A percentile compares a stretch with the other conserved stretches of the same genome.
Evolutionary conservation across 2,113 vertebrate species (phyloP).

Genomic region (Megaleporinus macrocephalus): DNA sequence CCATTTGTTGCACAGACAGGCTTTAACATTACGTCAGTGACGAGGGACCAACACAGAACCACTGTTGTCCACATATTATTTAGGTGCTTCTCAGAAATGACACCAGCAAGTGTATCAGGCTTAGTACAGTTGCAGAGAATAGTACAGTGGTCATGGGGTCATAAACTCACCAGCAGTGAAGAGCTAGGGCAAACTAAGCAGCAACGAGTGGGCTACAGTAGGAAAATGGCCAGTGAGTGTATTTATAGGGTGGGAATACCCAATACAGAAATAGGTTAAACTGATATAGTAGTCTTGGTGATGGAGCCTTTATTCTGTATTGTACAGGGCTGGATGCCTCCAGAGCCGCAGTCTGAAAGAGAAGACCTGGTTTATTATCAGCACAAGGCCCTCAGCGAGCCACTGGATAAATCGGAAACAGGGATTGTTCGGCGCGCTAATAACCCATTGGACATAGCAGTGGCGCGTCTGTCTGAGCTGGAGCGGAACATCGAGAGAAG

Average conservation of each 20-base stretch:
- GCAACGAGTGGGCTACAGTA: no score
- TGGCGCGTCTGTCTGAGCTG: conserved; percentile 89
- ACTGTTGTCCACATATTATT: no score
- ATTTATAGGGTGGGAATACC: not conserved
- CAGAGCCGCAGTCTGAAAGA: conserved; percentile 85
- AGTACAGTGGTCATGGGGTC: no score
- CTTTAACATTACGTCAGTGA: no score
- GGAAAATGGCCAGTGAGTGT: no score
- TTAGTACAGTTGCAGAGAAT: no score
- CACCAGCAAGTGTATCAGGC: no score
- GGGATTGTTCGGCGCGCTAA: conserved; percentile 82
- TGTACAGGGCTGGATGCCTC: conserved; percentile 88
- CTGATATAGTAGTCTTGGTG: not conserved
- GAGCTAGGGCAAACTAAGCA: no score
- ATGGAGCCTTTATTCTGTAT: conserved; percentile 22
- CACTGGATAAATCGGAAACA: conserved; percentile 68
- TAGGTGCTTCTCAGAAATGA: no score
- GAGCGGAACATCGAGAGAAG: conserved; percentile 93
- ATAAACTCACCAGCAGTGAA: no score
- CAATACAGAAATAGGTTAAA: not conserved
- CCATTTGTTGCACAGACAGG: no score
- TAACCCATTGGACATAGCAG: conserved; percentile 95
- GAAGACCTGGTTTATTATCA: conserved; percentile 91
- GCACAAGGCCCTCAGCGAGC: conserved; percentile 84
- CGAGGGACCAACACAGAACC: no score